phyloP scores from a whole-genome alignment of 2,888 invertebrate genomes.

The Tenthredo notha region DNA sequence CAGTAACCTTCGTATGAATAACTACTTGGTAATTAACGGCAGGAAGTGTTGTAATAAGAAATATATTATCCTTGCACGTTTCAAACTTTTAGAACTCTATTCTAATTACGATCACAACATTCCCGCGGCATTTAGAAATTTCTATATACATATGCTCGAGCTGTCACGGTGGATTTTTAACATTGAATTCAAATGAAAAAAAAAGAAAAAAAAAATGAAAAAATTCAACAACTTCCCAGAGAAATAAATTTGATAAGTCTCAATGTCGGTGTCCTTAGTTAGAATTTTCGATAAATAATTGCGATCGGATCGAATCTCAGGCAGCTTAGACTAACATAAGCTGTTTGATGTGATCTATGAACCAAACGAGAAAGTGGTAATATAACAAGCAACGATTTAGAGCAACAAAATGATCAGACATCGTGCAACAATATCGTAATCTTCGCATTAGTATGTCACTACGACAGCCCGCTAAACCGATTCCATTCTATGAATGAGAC shows the following conservation, averaged over 20 bases:
- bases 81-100: background rate
- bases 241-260: background rate
- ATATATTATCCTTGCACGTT: background rate
- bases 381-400: slow-evolving; percentile 20
- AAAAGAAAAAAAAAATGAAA: slow-evolving; percentile 3
- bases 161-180: background rate
- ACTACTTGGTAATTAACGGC: slow-evolving; percentile 15
- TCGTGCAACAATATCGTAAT: slow-evolving; percentile 42
- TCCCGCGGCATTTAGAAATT: background rate
- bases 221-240: background rate
- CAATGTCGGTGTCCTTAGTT: background rate
- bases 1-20: background rate
- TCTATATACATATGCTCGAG: background rate
- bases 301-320: background rate
- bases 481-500: slow-evolving; percentile 38
- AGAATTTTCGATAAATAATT: background rate
- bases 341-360: slow-evolving; percentile 28
- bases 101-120: background rate
- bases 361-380: slow-evolving; percentile 24
- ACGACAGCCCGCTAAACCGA: background rate
- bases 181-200: slow-evolving; percentile 26
- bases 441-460: slow-evolving; percentile 48
- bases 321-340: slow-evolving; percentile 10
- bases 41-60: slow-evolving; percentile 33
- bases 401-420: slow-evolving; percentile 24